phyloP scores from a whole-genome alignment of 2,113 vertebrate species.

The Chionis minor region DNA sequence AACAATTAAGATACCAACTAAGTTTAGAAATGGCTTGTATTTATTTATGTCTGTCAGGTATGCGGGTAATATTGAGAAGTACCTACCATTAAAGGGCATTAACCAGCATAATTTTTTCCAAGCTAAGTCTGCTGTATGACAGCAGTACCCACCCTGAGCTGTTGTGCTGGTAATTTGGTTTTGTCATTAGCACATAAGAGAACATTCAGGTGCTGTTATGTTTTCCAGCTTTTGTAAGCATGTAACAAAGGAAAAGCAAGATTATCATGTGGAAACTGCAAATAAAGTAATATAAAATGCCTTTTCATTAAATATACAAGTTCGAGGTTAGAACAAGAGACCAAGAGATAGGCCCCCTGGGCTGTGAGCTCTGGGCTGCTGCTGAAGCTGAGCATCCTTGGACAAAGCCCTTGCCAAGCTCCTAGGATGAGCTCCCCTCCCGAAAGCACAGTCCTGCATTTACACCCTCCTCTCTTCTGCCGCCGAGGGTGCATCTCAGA shows the following conservation, averaged over 20 bases:
- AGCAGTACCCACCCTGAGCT: neutral
- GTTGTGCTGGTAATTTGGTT: neutral
- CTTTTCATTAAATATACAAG: neutral
- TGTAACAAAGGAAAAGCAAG: neutral
- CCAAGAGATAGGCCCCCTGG: neutral
- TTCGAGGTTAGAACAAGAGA: neutral
- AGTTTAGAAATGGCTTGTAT: neutral
- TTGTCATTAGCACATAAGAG: neutral
- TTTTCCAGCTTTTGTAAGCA: neutral
- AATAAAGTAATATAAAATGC: neutral
- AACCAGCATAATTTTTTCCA: neutral
- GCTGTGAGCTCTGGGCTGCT: neutral
- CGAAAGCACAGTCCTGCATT: neutral
- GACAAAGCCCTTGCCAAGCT: neutral
- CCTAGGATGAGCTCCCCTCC: neutral
- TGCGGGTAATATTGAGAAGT: neutral
- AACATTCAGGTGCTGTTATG: neutral
- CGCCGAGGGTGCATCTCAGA: neutral
- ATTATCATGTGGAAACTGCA: neutral
- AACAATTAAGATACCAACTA: neutral
- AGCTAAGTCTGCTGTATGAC: neutral
- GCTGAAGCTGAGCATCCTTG: neutral
- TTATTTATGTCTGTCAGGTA: neutral
- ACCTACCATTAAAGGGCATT: neutral
- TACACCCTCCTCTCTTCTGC: neutral